Evolutionary conservation across 1,140 invertebrate species (phyloP), one percentile per base, ranked within the genome.

Genomic region (Aphelinus certus): DNA sequence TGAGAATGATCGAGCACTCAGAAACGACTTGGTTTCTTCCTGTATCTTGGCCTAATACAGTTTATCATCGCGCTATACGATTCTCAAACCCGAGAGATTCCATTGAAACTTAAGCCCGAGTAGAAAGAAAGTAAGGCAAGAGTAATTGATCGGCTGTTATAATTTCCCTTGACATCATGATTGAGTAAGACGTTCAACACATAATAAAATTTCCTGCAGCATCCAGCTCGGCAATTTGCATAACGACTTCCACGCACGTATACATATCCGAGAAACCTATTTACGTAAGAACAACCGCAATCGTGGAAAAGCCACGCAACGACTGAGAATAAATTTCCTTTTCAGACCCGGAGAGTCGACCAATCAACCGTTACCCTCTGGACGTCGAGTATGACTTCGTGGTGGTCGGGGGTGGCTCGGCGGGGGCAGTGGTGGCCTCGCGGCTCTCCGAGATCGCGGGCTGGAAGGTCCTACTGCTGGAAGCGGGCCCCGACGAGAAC

Each of bases 401-500:
- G 1, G 90, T 96, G 48, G 90, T 99, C 9, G 97, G 97, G 2
- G 96, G 94, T 2, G 97, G 97, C 1, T 96, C 96, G 0, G 95
- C 96, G 0, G 96, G 97, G 0, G 95, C 96, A 0, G 97, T 99
- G 3, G 90, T 99, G 1, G 96, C 97, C 0, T 97, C 92, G 81
- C 91, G 97, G 7, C 87, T 99, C 46, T 94, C 94, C 0, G 97
- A 98, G 83, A 86, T 94, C 9, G 85, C 90, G 4, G 88, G 92
- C 61, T 95, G 94, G 94, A 94, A 91, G 72, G 92, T 97, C 0
- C 88, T 98, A 42, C 88, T 98, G 1, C 84, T 99, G 45, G 97
- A 99, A 88, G 96, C 95, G 5, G 97, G 97, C 2, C 95, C 94
- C 2, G 94, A 97, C 79, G 97, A 98, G 83, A 96, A 96, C 84